Conservation (phyloP, 1,140 invertebrate genomes). For the Pseudomyrmex dendroicus region DNA sequence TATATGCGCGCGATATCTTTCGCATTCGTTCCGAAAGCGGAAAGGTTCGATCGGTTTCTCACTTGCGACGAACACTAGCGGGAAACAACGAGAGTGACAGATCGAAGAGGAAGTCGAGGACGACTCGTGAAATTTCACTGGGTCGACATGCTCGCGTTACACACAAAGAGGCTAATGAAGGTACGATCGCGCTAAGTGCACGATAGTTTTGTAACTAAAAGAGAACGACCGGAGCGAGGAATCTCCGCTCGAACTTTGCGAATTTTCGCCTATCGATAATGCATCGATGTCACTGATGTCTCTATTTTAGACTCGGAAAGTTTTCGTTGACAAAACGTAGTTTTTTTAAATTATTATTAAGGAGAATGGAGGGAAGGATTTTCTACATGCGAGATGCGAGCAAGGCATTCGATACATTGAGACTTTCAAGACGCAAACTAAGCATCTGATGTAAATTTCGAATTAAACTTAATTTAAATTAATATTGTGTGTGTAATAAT, state of each 20-base stretch:
- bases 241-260: not conserved
- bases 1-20: not conserved
- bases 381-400: no score
- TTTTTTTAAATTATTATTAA: no score
- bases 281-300: not conserved
- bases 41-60: constrained; percentile 9
- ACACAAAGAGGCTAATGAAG: constrained; percentile 21
- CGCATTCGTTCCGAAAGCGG: constrained; percentile 21
- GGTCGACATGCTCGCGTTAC: not conserved
- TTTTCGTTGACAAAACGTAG: not conserved
- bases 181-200: not conserved
- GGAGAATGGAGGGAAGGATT: no score
- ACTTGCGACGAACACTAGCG: constrained; percentile 13
- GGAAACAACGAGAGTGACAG: constrained; percentile 10
- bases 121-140: not conserved
- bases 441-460: no score
- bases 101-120: constrained; percentile 34
- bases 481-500: no score
- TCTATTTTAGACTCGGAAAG: not conserved
- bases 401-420: no score
- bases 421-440: no score
- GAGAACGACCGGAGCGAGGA: not conserved
- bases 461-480: no score
- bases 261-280: not conserved
- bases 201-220: not conserved